These are phyloP conservation scores for Sesia bembeciformis DNA, from an alignment of 2,888 invertebrate genomes.

Conservation along the genomic window DNA sequence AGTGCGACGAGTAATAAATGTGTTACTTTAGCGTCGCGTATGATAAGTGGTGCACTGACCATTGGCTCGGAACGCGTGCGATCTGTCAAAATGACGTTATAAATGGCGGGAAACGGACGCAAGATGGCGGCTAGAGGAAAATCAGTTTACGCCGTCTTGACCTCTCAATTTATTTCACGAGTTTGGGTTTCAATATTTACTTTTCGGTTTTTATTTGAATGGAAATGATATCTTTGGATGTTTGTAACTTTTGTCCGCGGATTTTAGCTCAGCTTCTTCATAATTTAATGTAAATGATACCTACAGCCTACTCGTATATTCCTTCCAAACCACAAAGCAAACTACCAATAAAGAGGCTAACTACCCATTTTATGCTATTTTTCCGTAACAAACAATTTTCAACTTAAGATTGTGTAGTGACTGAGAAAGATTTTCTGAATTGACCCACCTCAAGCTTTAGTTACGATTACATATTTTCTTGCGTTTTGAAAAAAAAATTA, in stretches of 20 bases:
- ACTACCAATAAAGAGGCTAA: neutral
- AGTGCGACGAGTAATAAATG: too few relatives aligned
- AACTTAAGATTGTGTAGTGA: neutral
- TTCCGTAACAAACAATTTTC: neutral
- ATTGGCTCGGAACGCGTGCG: slow-evolving; percentile 3
- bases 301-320: neutral
- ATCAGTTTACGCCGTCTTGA: neutral
- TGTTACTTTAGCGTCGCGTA: too few relatives aligned
- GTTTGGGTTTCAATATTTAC: neutral
- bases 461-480: too few relatives aligned
- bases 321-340: neutral
- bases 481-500: too few relatives aligned
- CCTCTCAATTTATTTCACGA: neutral
- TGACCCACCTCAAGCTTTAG: neutral
- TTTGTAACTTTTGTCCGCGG: neutral
- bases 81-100: slow-evolving; percentile 1
- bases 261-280: too few relatives aligned
- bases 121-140: neutral
- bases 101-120: neutral
- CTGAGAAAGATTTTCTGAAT: neutral
- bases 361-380: neutral
- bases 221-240: neutral
- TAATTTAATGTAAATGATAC: neutral
- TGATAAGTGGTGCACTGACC: slow-evolving; percentile 1
- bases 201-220: neutral